Percentiles rank a stretch among this genome's conserved stretches.
Conservation (phyloP, 2,113 vertebrate species). For the Cyprinodon variegatus region DNA sequence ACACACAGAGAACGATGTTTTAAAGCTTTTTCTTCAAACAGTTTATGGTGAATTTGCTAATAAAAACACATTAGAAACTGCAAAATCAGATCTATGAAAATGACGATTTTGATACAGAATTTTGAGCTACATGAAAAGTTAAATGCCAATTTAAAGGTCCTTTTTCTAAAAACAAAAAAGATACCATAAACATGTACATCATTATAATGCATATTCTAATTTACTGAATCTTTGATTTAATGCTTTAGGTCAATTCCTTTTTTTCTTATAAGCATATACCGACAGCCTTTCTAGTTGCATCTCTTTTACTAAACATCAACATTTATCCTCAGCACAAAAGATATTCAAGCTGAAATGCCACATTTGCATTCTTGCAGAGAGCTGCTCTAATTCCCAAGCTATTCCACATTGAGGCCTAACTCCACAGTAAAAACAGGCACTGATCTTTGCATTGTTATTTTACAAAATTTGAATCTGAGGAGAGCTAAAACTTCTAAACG, state of each 20-base stretch:
- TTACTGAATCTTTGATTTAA: not conserved
- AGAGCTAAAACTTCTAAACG: not conserved
- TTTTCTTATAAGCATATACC: not conserved
- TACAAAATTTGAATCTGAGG: slow-evolving; percentile 17
- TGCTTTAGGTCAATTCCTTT: not conserved
- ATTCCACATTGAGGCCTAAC: slow-evolving; percentile 33
- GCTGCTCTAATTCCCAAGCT: slow-evolving; percentile 8
- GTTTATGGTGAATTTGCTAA: not conserved
- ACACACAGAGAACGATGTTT: not conserved
- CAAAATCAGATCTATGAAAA: not conserved
- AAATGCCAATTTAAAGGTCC: not conserved
- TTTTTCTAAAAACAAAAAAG: not conserved
- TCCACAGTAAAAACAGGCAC: slow-evolving; percentile 11
- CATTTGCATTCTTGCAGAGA: slow-evolving; percentile 67
- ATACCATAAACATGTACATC: not conserved
- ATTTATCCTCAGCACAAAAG: slow-evolving; percentile 50
- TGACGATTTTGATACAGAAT: not conserved
- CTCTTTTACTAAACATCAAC: slow-evolving; percentile 55
- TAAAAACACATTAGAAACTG: not conserved
- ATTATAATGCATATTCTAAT: not conserved
- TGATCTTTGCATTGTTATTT: slow-evolving; percentile 6
- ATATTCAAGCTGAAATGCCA: slow-evolving; percentile 66
- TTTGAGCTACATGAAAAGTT: not conserved
- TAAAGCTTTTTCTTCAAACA: not conserved
- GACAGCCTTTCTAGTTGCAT: slow-evolving; percentile 26